These are phyloP conservation scores for Drosophila melanica DNA, from an alignment of 1,140 invertebrate species.

Conservation along the genomic window DNA sequence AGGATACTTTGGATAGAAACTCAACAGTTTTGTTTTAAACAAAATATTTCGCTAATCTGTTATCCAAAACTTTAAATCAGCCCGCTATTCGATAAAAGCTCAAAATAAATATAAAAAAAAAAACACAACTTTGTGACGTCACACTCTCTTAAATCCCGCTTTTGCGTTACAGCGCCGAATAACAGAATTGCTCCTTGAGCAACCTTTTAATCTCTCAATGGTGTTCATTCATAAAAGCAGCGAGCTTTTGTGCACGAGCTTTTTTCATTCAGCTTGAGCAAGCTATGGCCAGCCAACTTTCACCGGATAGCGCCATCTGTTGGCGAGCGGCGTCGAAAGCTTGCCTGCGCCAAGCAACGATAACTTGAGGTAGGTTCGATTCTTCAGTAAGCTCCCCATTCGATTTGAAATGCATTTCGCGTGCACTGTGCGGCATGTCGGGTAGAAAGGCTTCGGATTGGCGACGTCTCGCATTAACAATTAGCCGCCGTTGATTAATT, in stretches of 20 bases:
- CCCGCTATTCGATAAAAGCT: too few species aligned
- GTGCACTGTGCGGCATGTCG: slow-evolving; percentile 29
- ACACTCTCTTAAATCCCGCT: too few species aligned
- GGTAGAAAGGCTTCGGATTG: slow-evolving; percentile 34
- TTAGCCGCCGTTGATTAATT: slow-evolving; percentile 74
- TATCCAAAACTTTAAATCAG: too few species aligned
- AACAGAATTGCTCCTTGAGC: neutral
- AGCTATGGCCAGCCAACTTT: slow-evolving; percentile 23
- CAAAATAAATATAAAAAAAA: too few species aligned
- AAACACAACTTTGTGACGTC: too few species aligned
- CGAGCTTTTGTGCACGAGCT: slow-evolving; percentile 24
- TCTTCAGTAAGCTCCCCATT: neutral
- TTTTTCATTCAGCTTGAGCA: slow-evolving; percentile 46
- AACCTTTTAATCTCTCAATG: neutral
- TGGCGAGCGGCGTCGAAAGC: neutral
- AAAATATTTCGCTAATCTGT: too few species aligned
- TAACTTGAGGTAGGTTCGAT: slow-evolving; percentile 67
- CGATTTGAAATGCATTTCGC: slow-evolving; percentile 70
- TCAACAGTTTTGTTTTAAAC: too few species aligned
- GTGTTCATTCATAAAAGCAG: slow-evolving; percentile 62
- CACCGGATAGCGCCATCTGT: slow-evolving; percentile 54
- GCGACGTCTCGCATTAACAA: slow-evolving; percentile 59
- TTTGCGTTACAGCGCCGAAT: too few species aligned
- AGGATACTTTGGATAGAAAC: too few species aligned
- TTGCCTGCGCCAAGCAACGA: slow-evolving; percentile 42